Evolutionary conservation across 2,888 invertebrate genomes (phyloP), one percentile per base, ranked within the genome.

Genomic region (Dichetophora obliterata): DNA sequence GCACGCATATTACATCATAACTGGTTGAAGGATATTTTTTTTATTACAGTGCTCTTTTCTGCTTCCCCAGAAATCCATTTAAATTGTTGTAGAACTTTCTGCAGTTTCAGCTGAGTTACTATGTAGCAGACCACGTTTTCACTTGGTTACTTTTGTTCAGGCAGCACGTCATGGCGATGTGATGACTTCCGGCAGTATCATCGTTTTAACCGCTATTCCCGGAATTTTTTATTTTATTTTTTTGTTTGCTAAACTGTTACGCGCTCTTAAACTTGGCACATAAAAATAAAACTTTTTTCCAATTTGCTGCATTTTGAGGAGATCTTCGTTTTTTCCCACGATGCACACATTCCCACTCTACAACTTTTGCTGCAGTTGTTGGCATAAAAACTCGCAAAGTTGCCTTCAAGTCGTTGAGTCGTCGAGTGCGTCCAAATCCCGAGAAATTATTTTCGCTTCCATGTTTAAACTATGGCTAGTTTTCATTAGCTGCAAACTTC

Each of bases 301-400:
- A 68, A 68, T 68, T 48, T 68, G 48, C 68, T 43, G 48, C 68
- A 50, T 48, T 68, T 50, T 50, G 9, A 68, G 24, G 27, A 68
- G 16, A 34, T 37, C 19, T 34, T 8, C 14, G 11, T 68, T 48
- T 24, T 43, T 9, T 68, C 3, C 14, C 37, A n/a, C n/a, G n/a
- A n/a, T n/a, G n/a, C 22, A 43, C 19, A 43, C 22, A 48, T 22
- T 48, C 9, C 19, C 27, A 63, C 16, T 3, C 19, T 19, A 5
- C 43, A 43, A 11, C 43, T 43, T 57, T 57, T 57, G 24, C 6
- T 57, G 22, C 14, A 24, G 22, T 24, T 57, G 57, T 9, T 24
- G 24, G 57, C 57, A 22, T 57, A 57, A 16, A 31, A 63, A 31
- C 8, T 31, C 16, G 6, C 22, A 27, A 27, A 31, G 54, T 54